Percentiles rank a stretch among this genome's conserved stretches.
These are phyloP conservation scores for Melanitta fusca DNA, from an alignment of 2,797 vertebrate genomes.

Conservation along the genomic window DNA sequence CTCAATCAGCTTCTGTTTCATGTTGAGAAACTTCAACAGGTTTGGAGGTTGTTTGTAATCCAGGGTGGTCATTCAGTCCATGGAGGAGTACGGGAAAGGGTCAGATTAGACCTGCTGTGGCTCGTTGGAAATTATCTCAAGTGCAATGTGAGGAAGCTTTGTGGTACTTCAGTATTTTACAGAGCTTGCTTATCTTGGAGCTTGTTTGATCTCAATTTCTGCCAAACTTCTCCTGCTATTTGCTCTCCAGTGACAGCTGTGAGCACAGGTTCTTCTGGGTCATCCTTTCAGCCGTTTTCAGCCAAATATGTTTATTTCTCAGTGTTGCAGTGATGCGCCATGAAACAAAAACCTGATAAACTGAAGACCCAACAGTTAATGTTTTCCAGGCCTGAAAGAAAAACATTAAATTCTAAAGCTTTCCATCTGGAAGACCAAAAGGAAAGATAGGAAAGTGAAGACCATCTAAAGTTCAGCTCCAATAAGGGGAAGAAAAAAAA, in stretches of 20 bases:
- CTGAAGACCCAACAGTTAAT: not conserved
- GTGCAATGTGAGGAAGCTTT: not conserved
- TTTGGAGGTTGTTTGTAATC: not conserved
- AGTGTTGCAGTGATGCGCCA: fast-evolving
- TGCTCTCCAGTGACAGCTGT: not conserved
- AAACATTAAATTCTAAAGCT: not conserved
- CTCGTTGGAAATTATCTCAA: not conserved
- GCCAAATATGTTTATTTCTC: not conserved
- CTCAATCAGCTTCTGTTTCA: not conserved
- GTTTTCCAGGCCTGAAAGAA: not conserved
- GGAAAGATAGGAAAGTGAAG: not conserved
- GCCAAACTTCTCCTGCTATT: not conserved
- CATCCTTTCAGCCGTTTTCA: not conserved
- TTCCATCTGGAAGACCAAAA: not conserved
- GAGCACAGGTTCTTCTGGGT: not conserved
- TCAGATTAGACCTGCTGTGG: not conserved
- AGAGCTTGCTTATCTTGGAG: not conserved
- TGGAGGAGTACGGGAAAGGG: fast-evolving
- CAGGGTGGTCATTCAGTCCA: not conserved
- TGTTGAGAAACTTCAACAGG: not conserved
- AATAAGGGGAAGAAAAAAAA: not conserved
- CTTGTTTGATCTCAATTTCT: not conserved
- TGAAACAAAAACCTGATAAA: not conserved
- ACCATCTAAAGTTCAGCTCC: not conserved
- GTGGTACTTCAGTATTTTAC: not conserved